phyloP scores from a whole-genome alignment of 2,797 vertebrate species.

The Lagorchestes hirsutus region DNA sequence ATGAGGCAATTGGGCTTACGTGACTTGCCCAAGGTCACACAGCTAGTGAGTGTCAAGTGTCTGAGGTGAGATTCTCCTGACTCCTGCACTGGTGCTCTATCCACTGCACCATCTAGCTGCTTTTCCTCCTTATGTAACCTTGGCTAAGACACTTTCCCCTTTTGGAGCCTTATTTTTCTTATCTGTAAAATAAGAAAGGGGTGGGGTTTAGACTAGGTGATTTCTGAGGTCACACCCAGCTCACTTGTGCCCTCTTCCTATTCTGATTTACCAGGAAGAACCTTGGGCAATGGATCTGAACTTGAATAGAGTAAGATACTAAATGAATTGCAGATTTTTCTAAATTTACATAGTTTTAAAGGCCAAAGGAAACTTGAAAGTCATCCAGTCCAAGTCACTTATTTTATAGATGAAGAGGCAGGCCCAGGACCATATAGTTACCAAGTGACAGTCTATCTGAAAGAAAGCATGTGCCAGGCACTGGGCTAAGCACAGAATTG shows the following conservation, averaged over 20 bases:
- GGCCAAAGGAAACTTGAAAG: background rate
- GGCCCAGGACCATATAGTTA: background rate
- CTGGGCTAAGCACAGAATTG: background rate
- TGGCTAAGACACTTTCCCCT: too few species aligned
- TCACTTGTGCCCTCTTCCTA: background rate
- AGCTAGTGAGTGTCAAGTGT: too few species aligned
- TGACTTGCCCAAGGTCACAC: too few species aligned
- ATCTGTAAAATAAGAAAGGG: background rate
- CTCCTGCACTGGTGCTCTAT: too few species aligned
- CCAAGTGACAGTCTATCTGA: background rate
- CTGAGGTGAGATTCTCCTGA: too few species aligned
- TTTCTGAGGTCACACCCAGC: background rate
- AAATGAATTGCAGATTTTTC: background rate
- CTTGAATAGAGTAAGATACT: background rate
- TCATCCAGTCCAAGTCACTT: background rate
- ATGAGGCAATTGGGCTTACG: too few species aligned
- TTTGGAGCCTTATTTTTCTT: too few species aligned
- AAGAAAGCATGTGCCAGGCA: background rate
- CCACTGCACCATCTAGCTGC: background rate
- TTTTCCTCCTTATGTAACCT: background rate
- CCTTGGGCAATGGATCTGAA: background rate
- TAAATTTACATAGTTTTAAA: background rate
- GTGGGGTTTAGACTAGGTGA: background rate
- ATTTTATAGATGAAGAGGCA: background rate
- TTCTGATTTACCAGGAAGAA: background rate